Evolutionary conservation across 2,113 vertebrate species (phyloP), one percentile per base, ranked within the genome.

Genomic region (Thomomys bottae): DNA sequence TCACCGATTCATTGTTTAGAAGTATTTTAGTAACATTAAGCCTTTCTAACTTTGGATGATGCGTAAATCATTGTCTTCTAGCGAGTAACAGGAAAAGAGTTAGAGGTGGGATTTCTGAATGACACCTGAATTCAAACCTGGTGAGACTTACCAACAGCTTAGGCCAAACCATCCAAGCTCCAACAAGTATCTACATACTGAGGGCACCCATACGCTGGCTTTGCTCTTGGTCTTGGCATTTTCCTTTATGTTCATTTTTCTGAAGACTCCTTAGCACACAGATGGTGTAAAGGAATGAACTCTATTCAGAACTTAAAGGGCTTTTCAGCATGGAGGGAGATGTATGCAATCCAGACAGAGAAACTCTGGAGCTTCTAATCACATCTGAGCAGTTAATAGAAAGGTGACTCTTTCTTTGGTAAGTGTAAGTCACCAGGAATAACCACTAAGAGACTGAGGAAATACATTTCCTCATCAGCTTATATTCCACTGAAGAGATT

Each of bases 271-370:
- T 81, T 54, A 67, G 34, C 49, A 54, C 49, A 54, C 49, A 54
- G 49, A 15, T 17, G 49, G 18, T 12, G 1, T 32, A 6, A 21
- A 76, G 9, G 34, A 84, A 54, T 54, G 49, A 54, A 54, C 49
- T 54, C 49, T 12, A 12, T 49, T 12, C 45, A 49, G 45, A 49
- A 49, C 45, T 49, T 49, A 49, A 49, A 49, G 9, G 9, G 45
- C 45, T 49, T 49, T 12, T 49, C 45, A 49, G 14, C 3, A 17
- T 0, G 9, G 11, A 45, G 18, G 38, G 8, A 64, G 8, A 64
- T 17, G 36, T 24, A 30, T 18, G 9, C 11, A 57, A 1, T 4
- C 3, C 3, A 1, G 30, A 8, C 0, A 0, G 0, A 4, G 40
- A 67, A 4, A 4, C 8, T 36, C 71, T 21, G 40, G 45, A 38